A percentile compares a stretch with the other conserved stretches of the same genome.
These are phyloP conservation scores for Etheostoma cragini DNA, from an alignment of 2,113 vertebrate genomes.

Conservation along the genomic window DNA sequence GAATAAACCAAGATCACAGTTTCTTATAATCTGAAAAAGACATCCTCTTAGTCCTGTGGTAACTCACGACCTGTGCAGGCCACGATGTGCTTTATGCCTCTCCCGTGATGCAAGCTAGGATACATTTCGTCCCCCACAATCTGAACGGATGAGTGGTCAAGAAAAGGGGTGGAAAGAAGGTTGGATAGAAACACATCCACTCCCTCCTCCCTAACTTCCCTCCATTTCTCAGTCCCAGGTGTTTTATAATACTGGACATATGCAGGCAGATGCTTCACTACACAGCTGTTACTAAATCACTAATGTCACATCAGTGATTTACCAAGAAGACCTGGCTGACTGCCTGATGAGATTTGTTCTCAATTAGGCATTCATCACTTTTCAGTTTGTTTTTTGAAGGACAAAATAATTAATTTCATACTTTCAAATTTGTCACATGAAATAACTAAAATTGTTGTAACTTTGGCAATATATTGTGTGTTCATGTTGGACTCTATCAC, in stretches of 20 bases:
- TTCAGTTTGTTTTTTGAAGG: not conserved
- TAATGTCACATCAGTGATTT: constrained; percentile 38
- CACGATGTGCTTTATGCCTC: constrained; percentile 1
- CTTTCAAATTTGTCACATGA: not conserved
- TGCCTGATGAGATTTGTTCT: constrained; percentile 9
- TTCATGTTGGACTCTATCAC: no score
- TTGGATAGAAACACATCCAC: constrained; percentile 4
- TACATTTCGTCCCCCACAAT: not conserved
- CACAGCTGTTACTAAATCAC: constrained; percentile 41
- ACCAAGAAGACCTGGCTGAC: constrained; percentile 19
- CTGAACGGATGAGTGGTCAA: constrained; percentile 27
- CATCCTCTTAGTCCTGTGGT: not conserved
- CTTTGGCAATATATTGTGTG: no score
- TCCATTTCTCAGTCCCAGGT: constrained; percentile 18
- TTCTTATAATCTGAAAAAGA: constrained; percentile 37
- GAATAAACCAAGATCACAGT: constrained; percentile 4
- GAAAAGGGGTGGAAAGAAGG: constrained; percentile 29
- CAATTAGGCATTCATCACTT: not conserved
- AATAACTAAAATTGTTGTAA: no score
- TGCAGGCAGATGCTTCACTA: constrained; percentile 28
- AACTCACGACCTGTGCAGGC: not conserved
- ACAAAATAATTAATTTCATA: not conserved
- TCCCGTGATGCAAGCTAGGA: constrained; percentile 19
- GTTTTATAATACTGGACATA: constrained; percentile 30
- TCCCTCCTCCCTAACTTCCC: constrained; percentile 7